phyloP scores from a whole-genome alignment of 2,888 invertebrate genomes.

The Macropis europaea region DNA sequence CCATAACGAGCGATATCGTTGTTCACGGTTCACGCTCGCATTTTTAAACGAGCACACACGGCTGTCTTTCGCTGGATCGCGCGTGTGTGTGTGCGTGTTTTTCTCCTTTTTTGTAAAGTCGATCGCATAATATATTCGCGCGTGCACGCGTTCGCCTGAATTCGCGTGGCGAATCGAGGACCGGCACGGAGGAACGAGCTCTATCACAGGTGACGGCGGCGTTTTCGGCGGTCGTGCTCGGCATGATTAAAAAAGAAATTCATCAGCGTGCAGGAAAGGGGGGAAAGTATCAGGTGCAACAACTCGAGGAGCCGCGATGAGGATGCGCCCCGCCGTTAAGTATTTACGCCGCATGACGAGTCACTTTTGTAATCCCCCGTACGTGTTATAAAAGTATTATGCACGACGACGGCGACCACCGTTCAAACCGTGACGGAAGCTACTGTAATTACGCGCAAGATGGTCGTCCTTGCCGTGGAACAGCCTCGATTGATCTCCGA shows the following conservation, averaged over 20 bases:
- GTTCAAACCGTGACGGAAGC: slow-evolving; percentile 65
- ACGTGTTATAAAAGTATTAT: slow-evolving; percentile 65
- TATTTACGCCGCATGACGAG: slow-evolving; percentile 77
- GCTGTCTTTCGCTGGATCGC: too few relatives aligned
- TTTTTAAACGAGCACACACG: slow-evolving; percentile 12
- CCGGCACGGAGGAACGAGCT: slow-evolving; percentile 41
- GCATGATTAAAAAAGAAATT: slow-evolving; percentile 72
- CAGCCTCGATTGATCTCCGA: slow-evolving; percentile 58
- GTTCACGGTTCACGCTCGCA: too few relatives aligned
- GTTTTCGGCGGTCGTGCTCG: slow-evolving; percentile 47
- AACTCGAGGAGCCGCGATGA: slow-evolving; percentile 54
- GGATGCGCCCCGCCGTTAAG: slow-evolving; percentile 67
- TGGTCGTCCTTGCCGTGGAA: slow-evolving; percentile 48
- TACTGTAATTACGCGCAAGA: slow-evolving; percentile 68
- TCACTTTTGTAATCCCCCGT: slow-evolving; percentile 72
- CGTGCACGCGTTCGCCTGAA: slow-evolving; percentile 45
- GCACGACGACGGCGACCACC: slow-evolving; percentile 59
- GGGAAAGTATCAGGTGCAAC: slow-evolving; percentile 76
- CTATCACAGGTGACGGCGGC: slow-evolving; percentile 61
- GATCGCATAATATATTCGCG: slow-evolving; percentile 47
- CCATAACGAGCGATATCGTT: too few relatives aligned
- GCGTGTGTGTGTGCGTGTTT: too few relatives aligned
- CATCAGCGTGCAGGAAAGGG: slow-evolving; percentile 57
- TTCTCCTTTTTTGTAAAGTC: background rate
- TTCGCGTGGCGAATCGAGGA: slow-evolving; percentile 63